Percentiles rank a stretch among this genome's conserved stretches.
Conservation (phyloP, 2,113 vertebrate species). For the Daphoenositta chrysoptera region DNA sequence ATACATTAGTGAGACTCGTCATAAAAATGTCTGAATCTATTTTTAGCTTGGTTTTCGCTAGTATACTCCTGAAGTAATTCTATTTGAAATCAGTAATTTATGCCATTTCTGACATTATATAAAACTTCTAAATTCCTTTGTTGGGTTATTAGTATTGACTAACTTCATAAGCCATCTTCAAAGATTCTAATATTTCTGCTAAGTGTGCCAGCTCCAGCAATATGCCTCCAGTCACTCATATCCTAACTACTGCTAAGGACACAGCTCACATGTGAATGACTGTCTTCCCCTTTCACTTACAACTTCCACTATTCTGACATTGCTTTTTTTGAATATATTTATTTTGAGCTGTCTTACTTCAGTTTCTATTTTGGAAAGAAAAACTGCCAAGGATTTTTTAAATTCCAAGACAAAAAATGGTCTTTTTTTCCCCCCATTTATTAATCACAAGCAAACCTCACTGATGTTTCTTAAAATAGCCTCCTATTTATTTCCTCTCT, state of each 20-base stretch:
- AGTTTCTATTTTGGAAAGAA: background rate
- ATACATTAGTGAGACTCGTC: background rate
- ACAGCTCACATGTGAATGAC: rapidly evolving
- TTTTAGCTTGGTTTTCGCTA: background rate
- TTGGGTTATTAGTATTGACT: background rate
- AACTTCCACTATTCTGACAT: background rate
- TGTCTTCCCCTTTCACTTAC: background rate
- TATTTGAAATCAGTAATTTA: background rate
- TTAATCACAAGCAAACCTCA: background rate
- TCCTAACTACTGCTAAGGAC: background rate
- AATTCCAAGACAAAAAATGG: background rate
- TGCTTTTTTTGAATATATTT: background rate
- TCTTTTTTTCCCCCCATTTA: rapidly evolving
- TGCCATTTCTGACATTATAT: background rate
- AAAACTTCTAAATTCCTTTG: background rate
- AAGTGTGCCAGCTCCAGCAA: background rate
- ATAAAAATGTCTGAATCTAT: background rate
- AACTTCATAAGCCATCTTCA: background rate
- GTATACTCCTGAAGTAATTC: background rate
- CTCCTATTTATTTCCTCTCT: background rate
- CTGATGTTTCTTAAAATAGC: background rate
- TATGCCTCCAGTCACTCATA: background rate
- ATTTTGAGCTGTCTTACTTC: background rate
- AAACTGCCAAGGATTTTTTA: background rate
- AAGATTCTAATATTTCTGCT: background rate